Percentiles rank a stretch among this genome's conserved stretches.
Conservation (phyloP, 2,113 vertebrate species). For the Dicrurus megarhynchus region DNA sequence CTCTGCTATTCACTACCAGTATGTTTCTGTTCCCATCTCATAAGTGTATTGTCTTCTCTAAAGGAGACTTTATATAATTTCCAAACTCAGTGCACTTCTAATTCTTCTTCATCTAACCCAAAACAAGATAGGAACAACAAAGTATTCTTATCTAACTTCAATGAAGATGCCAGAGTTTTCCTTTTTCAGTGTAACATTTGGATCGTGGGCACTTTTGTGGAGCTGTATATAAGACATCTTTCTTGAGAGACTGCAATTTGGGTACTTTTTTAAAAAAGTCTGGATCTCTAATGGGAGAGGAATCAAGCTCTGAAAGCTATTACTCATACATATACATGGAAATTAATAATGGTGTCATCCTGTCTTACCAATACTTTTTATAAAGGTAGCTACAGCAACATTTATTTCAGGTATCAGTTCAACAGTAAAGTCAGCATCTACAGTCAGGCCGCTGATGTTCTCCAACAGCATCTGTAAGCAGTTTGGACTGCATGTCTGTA, state of each 20-base stretch:
- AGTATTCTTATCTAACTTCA: not conserved
- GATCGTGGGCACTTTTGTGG: not conserved
- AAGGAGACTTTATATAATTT: not conserved
- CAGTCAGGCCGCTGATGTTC: slow-evolving; percentile 53
- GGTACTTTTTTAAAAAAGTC: not conserved
- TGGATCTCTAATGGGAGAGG: not conserved
- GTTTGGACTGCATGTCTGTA: not conserved
- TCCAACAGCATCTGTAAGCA: slow-evolving; percentile 78
- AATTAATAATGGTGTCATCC: not conserved
- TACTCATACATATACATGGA: not conserved
- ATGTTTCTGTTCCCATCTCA: not conserved
- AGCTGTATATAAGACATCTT: not conserved
- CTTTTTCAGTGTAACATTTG: not conserved
- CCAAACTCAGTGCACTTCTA: not conserved
- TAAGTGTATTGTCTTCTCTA: not conserved
- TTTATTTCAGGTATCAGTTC: slow-evolving; percentile 77
- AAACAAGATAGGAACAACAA: not conserved
- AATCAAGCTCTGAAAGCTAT: not conserved
- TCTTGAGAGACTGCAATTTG: not conserved
- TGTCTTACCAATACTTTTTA: slow-evolving; percentile 70
- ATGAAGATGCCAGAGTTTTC: not conserved
- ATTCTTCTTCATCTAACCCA: not conserved
- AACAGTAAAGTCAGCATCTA: slow-evolving; percentile 61
- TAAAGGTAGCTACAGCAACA: slow-evolving; percentile 77
- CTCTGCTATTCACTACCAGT: not conserved